Base-by-base conservation (phyloP, 2,888 invertebrate species). In the Coremacera marginata region DNA sequence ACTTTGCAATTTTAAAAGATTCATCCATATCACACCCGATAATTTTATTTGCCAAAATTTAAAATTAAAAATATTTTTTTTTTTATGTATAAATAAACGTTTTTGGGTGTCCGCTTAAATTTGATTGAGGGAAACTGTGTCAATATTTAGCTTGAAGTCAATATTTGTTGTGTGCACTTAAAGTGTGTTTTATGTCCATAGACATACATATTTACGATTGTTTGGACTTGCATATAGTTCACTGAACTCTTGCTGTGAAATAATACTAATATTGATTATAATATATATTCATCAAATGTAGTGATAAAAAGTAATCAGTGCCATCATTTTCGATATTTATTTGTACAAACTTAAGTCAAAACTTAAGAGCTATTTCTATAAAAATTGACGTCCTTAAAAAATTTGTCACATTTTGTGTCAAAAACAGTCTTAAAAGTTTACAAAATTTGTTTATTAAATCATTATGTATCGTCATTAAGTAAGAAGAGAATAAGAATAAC, bases 131-230 rank as follows among this genome's bases (percentile, higher is more conserved):
- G 72, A 16, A 37, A 60, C 11, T 44, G 57, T 60, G 19, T 62
- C 19, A 57, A 37, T 57, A 57, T 68, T 22, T 71, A 16, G 9
- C 14, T 70, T 34, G 44, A n/a, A 22, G 22, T 19, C 37, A 22
- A 70, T 70, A 70, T 71, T 71, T 71, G 37, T 44, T 71, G 22
- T 71, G 22, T 60, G 60, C 44, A 37, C 22, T 57, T 2, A 14
- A 37, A 72, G 60, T 72, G 27, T 72, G 60, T 62, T 2, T 68
- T 68, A 68, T 68, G 27, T 51, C 68, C 31, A 31, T 31, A 31
- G 3, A 31, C 3, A 5, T 31, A 31, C 31, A 31, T 31, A 31
- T 31, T 31, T 31, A 31, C 31, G 31, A 31, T 31, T 31, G 31
- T 31, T 8, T 27, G 62, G n/a, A 19, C 14, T 11, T 60, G 27